These are phyloP conservation scores for Sarcophilus harrisii DNA, from an alignment of 2,797 vertebrate genomes.

Conservation along the genomic window DNA sequence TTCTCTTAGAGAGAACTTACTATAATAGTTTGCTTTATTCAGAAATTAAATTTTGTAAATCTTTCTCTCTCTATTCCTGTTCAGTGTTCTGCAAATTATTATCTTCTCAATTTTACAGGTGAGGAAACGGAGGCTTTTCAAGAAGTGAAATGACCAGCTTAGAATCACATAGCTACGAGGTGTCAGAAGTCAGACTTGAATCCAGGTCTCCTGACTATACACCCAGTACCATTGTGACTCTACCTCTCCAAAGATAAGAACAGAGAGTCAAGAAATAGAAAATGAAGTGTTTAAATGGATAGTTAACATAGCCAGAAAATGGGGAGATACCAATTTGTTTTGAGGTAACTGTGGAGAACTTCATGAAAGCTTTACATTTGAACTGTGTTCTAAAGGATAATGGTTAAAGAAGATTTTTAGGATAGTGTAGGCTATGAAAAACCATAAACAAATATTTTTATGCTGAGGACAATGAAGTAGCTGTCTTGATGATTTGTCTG, in stretches of 20 bases:
- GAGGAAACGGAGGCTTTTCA: neutral
- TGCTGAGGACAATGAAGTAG: neutral
- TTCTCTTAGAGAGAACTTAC: neutral
- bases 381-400: neutral
- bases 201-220: neutral
- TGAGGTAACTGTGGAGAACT: neutral
- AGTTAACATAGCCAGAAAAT: neutral
- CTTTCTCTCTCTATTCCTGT: neutral
- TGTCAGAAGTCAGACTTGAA: neutral
- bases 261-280: neutral
- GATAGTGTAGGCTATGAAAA: neutral
- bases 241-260: neutral
- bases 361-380: neutral
- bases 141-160: neutral
- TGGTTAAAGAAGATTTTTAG: neutral
- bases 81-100: neutral
- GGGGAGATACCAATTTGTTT: neutral
- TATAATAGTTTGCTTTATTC: neutral
- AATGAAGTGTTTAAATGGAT: neutral
- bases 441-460: neutral
- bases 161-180: neutral
- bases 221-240: neutral
- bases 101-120: neutral
- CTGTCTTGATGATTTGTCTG: neutral
- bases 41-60: neutral